Percentiles rank a stretch among this genome's conserved stretches.
These are phyloP conservation scores for Pygoscelis antarcticus DNA, from an alignment of 2,113 vertebrate species.

Conservation along the genomic window DNA sequence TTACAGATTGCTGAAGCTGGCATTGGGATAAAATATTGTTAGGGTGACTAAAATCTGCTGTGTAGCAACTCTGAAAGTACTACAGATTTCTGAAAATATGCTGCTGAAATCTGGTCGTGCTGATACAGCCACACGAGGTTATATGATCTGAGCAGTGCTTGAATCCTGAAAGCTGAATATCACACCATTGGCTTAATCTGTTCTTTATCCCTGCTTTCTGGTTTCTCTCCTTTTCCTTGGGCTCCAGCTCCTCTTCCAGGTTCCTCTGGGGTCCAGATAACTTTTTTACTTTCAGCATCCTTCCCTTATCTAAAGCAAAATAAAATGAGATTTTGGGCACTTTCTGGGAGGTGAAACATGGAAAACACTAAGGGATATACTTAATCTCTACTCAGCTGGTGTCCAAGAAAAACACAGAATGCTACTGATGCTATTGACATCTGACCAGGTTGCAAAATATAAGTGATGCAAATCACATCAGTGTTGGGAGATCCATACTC, in stretches of 20 bases:
- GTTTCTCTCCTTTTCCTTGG: background rate
- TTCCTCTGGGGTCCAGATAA: background rate
- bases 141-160: background rate
- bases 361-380: background rate
- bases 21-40: background rate
- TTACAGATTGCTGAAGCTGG: background rate
- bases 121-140: background rate
- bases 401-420: background rate
- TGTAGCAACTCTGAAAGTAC: background rate
- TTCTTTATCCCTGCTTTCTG: background rate
- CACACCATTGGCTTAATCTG: background rate
- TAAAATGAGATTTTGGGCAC: background rate
- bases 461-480: background rate
- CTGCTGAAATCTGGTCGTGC: background rate
- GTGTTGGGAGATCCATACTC: background rate
- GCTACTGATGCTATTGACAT: background rate
- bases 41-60: slow-evolving; percentile 4
- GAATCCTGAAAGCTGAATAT: background rate
- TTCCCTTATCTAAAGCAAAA: background rate
- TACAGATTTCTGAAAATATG: background rate
- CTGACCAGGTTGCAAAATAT: background rate
- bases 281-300: background rate
- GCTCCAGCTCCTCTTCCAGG: background rate
- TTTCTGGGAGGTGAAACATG: background rate
- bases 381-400: background rate